A percentile compares a stretch with the other conserved stretches of the same genome.
Evolutionary conservation across 2,888 invertebrate species (phyloP).

Genomic region (Crioceris asparagi): DNA sequence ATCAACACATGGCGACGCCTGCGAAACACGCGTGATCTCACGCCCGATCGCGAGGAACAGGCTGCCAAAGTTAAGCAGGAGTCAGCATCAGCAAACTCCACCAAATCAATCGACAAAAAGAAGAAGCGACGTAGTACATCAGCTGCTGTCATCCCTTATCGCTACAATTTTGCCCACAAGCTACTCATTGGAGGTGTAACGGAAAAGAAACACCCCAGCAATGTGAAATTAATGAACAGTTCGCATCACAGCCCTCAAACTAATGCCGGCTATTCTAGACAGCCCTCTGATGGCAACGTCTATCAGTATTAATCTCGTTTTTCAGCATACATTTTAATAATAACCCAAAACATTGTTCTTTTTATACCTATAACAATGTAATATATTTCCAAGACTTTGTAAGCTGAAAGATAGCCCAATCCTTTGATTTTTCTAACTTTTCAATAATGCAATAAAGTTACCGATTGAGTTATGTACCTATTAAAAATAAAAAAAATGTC

Average conservation of each 20-base stretch:
- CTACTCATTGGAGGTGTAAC: slow-evolving; percentile 51
- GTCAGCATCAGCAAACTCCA: too few species aligned
- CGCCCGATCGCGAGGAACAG: slow-evolving; percentile 32
- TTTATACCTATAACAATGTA: not conserved
- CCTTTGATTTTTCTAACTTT: too few species aligned
- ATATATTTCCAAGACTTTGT: too few species aligned
- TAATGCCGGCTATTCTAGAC: slow-evolving; percentile 70
- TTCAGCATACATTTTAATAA: too few species aligned
- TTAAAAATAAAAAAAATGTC: too few species aligned
- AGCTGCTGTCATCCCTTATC: not conserved
- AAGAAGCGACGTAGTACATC: too few species aligned
- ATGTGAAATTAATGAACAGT: slow-evolving; percentile 69
- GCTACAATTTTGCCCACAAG: slow-evolving; percentile 37
- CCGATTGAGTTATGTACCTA: too few species aligned
- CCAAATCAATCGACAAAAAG: too few species aligned
- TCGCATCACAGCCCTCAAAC: slow-evolving; percentile 71
- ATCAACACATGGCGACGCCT: slow-evolving; percentile 54
- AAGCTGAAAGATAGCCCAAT: too few species aligned
- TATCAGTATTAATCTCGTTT: slow-evolving; percentile 48
- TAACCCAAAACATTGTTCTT: not conserved
- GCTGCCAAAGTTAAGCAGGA: slow-evolving; percentile 7
- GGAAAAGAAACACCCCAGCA: slow-evolving; percentile 56
- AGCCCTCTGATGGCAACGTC: slow-evolving; percentile 62
- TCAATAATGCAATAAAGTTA: too few species aligned
- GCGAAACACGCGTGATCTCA: slow-evolving; percentile 47